Evolutionary conservation across 2,113 vertebrate genomes (phyloP).

Genomic region (Hemiscyllium ocellatum): DNA sequence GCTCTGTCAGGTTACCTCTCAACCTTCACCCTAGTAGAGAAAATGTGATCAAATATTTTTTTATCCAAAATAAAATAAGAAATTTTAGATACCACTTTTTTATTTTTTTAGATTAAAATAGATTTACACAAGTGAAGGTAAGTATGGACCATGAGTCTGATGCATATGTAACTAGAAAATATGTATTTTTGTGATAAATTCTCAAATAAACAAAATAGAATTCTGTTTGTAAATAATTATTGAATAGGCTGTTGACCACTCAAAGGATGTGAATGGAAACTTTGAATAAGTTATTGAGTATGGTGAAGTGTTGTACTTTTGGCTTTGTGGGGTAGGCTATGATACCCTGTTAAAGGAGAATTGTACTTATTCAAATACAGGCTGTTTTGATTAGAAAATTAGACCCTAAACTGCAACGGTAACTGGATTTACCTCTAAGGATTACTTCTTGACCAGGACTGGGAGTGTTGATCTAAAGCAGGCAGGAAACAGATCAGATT

Average conservation of each 20-base stretch:
- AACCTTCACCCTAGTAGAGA: neutral
- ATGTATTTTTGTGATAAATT: slow-evolving; percentile 9
- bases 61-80: neutral
- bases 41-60: neutral
- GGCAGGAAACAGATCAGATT: neutral
- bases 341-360: neutral
- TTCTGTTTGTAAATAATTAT: neutral
- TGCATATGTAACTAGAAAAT: neutral
- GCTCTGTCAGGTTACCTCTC: neutral
- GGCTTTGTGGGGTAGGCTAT: neutral
- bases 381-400: neutral
- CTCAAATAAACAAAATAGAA: neutral
- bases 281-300: neutral
- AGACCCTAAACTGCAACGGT: neutral
- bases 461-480: neutral
- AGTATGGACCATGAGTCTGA: neutral
- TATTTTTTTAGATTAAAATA: neutral
- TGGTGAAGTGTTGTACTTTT: neutral
- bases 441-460: neutral
- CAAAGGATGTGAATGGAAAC: neutral
- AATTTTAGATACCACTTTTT: neutral
- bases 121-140: neutral
- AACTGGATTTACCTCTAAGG: neutral
- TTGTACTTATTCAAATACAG: neutral
- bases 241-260: neutral